Conservation (phyloP, 92 coral and sea anemone species). For the Phenganax subtilis region DNA sequence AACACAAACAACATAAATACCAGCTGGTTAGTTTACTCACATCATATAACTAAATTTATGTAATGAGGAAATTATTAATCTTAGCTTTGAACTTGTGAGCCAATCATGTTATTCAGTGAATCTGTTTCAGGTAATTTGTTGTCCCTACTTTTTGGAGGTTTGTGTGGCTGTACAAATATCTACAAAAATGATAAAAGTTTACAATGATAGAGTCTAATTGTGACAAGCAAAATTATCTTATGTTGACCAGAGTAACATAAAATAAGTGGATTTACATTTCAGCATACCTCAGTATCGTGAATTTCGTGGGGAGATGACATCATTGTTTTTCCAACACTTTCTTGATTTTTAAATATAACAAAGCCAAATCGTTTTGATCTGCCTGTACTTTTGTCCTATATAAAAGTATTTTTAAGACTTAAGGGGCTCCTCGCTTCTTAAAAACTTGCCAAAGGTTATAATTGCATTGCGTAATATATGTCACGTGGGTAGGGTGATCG, state of each 20-base stretch:
- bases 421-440: neutral
- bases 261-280: neutral
- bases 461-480: neutral
- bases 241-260: neutral
- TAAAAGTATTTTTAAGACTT: neutral
- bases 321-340: constrained; percentile 52
- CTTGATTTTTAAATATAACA: constrained; percentile 63
- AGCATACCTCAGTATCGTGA: constrained; percentile 63
- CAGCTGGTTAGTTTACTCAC: too few species aligned
- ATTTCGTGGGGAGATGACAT: constrained; percentile 47
- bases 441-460: neutral
- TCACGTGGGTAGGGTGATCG: too few species aligned
- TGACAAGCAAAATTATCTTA: neutral
- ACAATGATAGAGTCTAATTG: too few species aligned
- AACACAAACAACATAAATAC: too few species aligned
- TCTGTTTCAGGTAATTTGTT: neutral
- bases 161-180: constrained; percentile 42
- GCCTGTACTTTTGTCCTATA: constrained; percentile 60
- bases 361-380: constrained; percentile 74
- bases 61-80: too few species aligned
- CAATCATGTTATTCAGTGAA: constrained; percentile 29
- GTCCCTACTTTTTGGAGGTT: neutral
- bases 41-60: too few species aligned
- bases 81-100: neutral
- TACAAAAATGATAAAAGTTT: neutral